Evolutionary conservation across 2,797 vertebrate species (phyloP), one percentile per base, ranked within the genome.

Genomic region (Arremon aurantiirostris): DNA sequence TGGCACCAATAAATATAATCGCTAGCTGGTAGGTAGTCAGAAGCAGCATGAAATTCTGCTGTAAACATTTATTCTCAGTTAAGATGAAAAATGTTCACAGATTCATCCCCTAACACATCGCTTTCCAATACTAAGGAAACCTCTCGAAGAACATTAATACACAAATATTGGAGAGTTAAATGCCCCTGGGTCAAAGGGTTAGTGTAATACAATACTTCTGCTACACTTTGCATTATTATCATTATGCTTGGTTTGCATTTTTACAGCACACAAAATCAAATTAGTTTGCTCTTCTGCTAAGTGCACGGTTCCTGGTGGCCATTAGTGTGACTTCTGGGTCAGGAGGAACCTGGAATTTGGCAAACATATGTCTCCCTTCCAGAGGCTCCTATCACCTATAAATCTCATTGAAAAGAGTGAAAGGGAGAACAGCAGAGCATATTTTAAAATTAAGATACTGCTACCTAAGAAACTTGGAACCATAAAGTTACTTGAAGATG

Each of bases 221-320:
- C 88, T 94, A 83, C 57, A 78, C 32, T 90, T 86, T n/a, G 80
- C 88, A 86, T 93, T 95, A 91, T 95, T 71, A 91, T 76, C n/a
- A 0, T 86, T 89, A 66, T 93, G 95, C 87, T 95, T 95, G 64
- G 86, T 96, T 97, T 95, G 85, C 83, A 89, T 94, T 96, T 94
- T 96, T 88, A 82, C 61, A 85, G 83, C 61, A 63, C 39, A 83
- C 44, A 37, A 93, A 96, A 94, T 95, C 85, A 93, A 93, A 95
- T 94, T 90, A 94, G 73, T 72, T 93, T 90, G 89, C 80, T 91
- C 66, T 90, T 94, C 72, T 95, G 91, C 80, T 93, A 96, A 95
- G 82, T 60, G 70, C 89, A 90, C 8, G 1, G 89, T 34, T 95
- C 91, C 77, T 76, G 77, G 56, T 73, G 82, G 82, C 85, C 82